Base-by-base conservation (phyloP, 2,888 invertebrate species). In the Pammene aurita region DNA sequence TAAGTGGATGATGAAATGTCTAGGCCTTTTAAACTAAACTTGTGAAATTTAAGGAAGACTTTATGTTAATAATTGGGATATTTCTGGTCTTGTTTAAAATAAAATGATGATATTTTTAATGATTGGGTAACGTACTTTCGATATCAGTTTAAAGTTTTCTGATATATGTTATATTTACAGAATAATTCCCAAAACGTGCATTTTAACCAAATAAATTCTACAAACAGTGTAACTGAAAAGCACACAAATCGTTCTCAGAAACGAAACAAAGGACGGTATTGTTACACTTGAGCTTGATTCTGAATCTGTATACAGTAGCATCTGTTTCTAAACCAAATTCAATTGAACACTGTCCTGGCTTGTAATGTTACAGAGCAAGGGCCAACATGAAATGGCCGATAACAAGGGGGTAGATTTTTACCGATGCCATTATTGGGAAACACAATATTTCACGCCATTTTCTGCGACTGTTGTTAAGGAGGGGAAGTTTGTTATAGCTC, bases 231-330 rank as follows among this genome's bases (percentile, higher is more conserved):
- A 4, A 57, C 26, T 44, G 7, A 13, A 26, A 44, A 58, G 41
- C 44, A 26, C 57, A 44, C 58, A 58, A 58, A 44, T 58, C 13
- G 57, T 42, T 13, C 42, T 44, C 26, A 52, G n/a, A n/a, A 54
- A 9, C 42, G n/a, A 54, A 54, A 63, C 54, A 63, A 54, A 63
- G 13, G 34, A 34, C 26, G 10, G 58, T 42, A 63, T 54, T 63
- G 54, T 54, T 54, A 54, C 63, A 54, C 34, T 63, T 14, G 42
- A 54, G 18, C 38, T 38, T 13, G 48, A 38, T 44, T 58, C 26
- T 0, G 54, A 7, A 42, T 54, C 44, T 14, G 63, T 44, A 54
- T 54, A 54, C 34, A 63, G 44, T 63, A 54, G 63, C 34, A 42
- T 44, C 54, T 34, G 9, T 52, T 10, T 57, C 11, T 1, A n/a